Conservation (phyloP, 2,797 vertebrate species). For the Anguilla anguilla region DNA sequence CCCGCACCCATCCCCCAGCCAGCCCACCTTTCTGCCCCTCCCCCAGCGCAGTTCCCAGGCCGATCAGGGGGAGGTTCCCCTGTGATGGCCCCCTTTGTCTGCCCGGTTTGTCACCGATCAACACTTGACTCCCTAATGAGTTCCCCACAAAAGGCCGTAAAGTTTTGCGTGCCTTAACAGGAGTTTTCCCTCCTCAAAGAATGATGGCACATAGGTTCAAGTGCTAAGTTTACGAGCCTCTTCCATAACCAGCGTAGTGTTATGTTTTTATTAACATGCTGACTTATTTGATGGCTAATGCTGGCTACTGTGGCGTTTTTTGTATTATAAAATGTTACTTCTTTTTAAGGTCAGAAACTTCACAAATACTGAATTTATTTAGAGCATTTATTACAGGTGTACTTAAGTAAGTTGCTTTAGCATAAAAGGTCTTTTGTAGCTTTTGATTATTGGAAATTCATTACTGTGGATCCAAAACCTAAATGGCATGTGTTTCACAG, state of each 20-base stretch:
- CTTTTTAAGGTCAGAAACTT: not conserved
- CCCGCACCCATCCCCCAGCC: slow-evolving; percentile 26
- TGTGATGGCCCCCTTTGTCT: slow-evolving; percentile 43
- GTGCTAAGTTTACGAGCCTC: not conserved
- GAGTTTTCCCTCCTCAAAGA: not conserved
- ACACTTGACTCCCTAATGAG: slow-evolving; percentile 43
- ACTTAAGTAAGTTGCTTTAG: not conserved
- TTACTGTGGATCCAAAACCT: too few relatives aligned
- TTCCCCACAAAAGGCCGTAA: not conserved
- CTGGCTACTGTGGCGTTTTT: not conserved
- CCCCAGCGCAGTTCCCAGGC: slow-evolving; percentile 46
- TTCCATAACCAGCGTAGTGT: slow-evolving; percentile 6
- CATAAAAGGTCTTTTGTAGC: not conserved
- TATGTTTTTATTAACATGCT: slow-evolving; percentile 1
- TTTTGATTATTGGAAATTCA: not conserved
- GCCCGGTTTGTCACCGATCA: slow-evolving; percentile 37
- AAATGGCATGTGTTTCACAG: not conserved
- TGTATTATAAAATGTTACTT: not conserved
- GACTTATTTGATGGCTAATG: slow-evolving; percentile 22
- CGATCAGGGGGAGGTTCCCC: slow-evolving; percentile 35
- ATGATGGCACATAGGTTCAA: not conserved
- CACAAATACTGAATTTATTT: not conserved
- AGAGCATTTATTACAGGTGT: not conserved
- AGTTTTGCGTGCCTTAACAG: slow-evolving; percentile 25
- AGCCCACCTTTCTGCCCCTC: slow-evolving; percentile 35